Base-by-base conservation (phyloP, 2,888 invertebrate species). In the Dugesia japonica region DNA sequence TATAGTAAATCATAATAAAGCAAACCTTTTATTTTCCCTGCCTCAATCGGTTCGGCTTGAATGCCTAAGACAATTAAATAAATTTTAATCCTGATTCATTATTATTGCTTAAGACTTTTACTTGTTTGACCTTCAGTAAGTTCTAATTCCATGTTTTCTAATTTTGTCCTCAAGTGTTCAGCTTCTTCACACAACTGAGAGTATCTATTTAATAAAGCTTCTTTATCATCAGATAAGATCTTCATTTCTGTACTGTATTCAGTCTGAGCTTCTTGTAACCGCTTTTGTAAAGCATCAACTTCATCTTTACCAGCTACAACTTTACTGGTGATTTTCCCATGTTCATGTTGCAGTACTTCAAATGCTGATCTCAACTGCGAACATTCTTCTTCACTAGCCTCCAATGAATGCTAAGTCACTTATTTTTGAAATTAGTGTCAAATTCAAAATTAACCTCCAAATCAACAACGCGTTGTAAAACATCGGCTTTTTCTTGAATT, bases 241-340 rank as follows among this genome's bases (percentile, higher is more conserved):
- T n/a, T 56, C 56, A 56, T 56, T 56, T 56, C 56, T 20, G 56
- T 56, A n/a, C 56, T 56, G n/a, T 56, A 56, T 56, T 56, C 56
- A 56, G 56, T 13, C n/a, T 56, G 56, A n/a, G 56, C 56, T 56
- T 56, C 56, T 56, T 56, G 56, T 56, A 56, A 56, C n/a, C 56
- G 56, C 17, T 56, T 56, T 56, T 56, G 56, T n/a, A 56, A 56
- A 9, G 4, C 9, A 56, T 56, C 56, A 56, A 56, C 56, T 56
- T 56, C 56, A 56, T 56, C 56, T 56, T 56, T 56, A n/a, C 56
- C 56, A n/a, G 56, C 56, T 4, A 56, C 56, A 9, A 56, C 56
- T n/a, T 56, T 56, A 56, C 56, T 56, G n/a, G 56, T 56, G 17
- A 56, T 56, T n/a, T 56, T 56, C 7, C 56, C 56, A n/a, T 56